phyloP scores from a whole-genome alignment of 2,888 invertebrate genomes.

The Mactromeris polynyma region DNA sequence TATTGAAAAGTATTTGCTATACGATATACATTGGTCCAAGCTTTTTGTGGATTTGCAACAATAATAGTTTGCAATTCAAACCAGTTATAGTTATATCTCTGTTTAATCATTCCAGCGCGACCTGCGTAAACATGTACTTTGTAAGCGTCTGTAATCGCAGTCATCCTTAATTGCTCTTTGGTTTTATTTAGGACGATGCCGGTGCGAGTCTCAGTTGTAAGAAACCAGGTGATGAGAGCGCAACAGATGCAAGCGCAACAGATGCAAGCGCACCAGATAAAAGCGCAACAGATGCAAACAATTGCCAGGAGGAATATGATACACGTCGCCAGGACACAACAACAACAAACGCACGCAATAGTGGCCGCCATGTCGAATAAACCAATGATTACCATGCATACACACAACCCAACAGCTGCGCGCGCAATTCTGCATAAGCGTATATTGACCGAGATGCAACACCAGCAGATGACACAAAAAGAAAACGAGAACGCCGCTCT shows the following conservation, averaged over 20 bases:
- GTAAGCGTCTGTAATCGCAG: too few species aligned
- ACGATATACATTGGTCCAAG: too few species aligned
- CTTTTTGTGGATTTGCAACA: too few species aligned
- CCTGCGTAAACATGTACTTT: too few species aligned
- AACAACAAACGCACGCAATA: slow-evolving; percentile 14
- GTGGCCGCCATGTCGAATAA: background rate
- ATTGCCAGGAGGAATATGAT: slow-evolving; percentile 33
- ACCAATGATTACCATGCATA: background rate
- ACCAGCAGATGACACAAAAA: background rate
- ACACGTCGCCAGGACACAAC: slow-evolving; percentile 22
- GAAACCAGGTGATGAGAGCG: slow-evolving; percentile 34
- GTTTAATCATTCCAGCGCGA: too few species aligned
- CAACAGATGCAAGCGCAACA: slow-evolving; percentile 26
- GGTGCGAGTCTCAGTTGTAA: background rate
- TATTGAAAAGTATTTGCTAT: too few species aligned
- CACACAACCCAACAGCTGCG: background rate
- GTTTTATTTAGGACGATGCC: background rate
- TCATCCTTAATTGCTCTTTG: too few species aligned
- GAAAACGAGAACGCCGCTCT: slow-evolving; percentile 24
- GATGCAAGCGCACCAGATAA: background rate
- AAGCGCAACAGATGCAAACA: slow-evolving; percentile 32
- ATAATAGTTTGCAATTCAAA: too few species aligned
- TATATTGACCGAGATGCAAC: background rate
- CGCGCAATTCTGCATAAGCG: slow-evolving; percentile 4
- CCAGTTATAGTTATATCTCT: too few species aligned